Percentiles rank a stretch among this genome's conserved stretches.
These are phyloP conservation scores for Anisognathus igniventris DNA, from an alignment of 2,797 vertebrate genomes.

Conservation along the genomic window DNA sequence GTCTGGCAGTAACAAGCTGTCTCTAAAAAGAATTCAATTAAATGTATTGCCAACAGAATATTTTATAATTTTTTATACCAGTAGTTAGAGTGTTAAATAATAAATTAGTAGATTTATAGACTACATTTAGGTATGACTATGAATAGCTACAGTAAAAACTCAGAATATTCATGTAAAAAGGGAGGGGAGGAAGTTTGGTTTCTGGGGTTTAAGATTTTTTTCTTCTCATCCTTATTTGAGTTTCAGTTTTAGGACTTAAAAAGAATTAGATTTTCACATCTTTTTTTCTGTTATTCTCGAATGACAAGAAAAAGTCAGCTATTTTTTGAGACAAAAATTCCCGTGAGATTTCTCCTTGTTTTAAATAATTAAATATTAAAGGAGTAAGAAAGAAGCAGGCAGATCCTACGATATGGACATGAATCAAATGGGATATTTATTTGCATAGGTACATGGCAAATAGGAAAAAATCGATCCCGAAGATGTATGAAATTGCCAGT, in stretches of 20 bases:
- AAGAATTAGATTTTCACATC: slow-evolving; percentile 27
- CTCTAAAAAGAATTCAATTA: slow-evolving; percentile 48
- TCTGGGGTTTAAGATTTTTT: slow-evolving; percentile 16
- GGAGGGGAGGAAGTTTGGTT: background rate
- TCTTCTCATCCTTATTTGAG: background rate
- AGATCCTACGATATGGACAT: background rate
- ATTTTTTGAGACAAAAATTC: slow-evolving; percentile 38
- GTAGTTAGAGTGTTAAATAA: slow-evolving; percentile 58
- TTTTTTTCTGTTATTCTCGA: slow-evolving; percentile 11
- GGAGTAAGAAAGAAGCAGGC: slow-evolving; percentile 1
- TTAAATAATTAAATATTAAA: slow-evolving; percentile 63
- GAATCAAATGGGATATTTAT: slow-evolving; percentile 37
- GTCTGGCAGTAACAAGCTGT: slow-evolving; percentile 42
- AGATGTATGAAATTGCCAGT: slow-evolving; percentile 23
- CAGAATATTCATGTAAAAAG: slow-evolving; percentile 11
- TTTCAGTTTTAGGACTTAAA: slow-evolving; percentile 50
- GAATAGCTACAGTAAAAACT: slow-evolving; percentile 36
- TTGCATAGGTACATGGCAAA: slow-evolving; percentile 41
- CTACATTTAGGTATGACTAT: slow-evolving; percentile 47
- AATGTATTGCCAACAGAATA: slow-evolving; percentile 47
- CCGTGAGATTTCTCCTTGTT: background rate
- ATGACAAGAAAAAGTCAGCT: slow-evolving; percentile 19
- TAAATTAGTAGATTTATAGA: slow-evolving; percentile 57
- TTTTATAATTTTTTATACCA: slow-evolving; percentile 39
- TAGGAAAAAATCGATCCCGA: background rate